Evolutionary conservation across 2,888 invertebrate species (phyloP), one percentile per base, ranked within the genome.

Genomic region (Parthenolecanium corni): DNA sequence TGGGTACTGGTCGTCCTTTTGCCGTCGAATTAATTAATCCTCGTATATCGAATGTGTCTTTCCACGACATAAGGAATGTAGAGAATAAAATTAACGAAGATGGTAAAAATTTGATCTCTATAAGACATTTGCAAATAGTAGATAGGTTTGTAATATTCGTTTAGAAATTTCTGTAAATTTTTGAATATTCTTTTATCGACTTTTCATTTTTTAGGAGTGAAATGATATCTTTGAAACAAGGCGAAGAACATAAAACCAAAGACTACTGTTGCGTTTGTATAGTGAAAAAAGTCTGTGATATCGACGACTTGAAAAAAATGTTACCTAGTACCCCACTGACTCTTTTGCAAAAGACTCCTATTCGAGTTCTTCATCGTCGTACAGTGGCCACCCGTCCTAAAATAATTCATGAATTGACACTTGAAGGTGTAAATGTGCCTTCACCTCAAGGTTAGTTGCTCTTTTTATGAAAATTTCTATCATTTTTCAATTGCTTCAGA

Each of bases 1-100:
- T 98, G 65, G 92, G 94, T 1, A 78, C 82, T 65, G 97, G 97
- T 0, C 77, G 97, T 9, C 97, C 97, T 0, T 98, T 97, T 76
- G 88, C 89, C 1, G 76, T 96, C 0, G 93, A 96, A 78, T 80
- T 92, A 44, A 71, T 81, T 0, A 82, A 88, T 73, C 84, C 89
- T 0, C 77, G 76, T 66, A 72, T 76, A 21, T 78, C 80, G 18
- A 73, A 75, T 38, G 75, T 85, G 66, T 73, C 76, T 0, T 70
- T 69, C 14, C 71, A 76, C 5, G 73, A 80, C 62, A 77, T 86
- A 52, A 70, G 73, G 46, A 65, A 72, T 25, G 76, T 88, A 64
- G 82, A 85, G 70, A 69, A 75, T 21, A 72, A 75, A 66, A 82
- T 88, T 24, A 83, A 83, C 71, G 56, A 40, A 6, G 54, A 61